phyloP scores from a whole-genome alignment of 2,888 invertebrate species.

The Leptinotarsa rubiginosa region DNA sequence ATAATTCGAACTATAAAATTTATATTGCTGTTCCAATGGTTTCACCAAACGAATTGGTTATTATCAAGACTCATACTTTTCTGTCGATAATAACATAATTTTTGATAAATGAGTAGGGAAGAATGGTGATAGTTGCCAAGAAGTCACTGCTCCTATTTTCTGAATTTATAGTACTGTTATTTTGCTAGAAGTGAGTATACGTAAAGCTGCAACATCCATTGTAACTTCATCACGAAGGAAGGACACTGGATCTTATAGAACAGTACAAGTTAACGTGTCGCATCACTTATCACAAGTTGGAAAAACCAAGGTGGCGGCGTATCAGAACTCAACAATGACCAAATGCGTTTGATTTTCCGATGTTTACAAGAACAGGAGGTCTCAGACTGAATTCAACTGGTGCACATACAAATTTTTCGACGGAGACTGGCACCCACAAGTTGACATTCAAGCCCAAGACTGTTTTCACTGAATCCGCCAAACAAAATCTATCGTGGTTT shows the following conservation, averaged over 20 bases:
- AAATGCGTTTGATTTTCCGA: constrained; percentile 70
- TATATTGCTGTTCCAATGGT: too few relatives aligned
- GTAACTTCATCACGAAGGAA: too few relatives aligned
- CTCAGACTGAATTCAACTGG: constrained; percentile 75
- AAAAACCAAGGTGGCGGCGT: constrained; percentile 67
- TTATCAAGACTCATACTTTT: too few relatives aligned
- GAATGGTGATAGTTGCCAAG: too few relatives aligned
- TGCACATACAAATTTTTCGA: constrained; percentile 79
- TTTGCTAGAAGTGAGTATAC: too few relatives aligned
- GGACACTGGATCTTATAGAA: constrained; percentile 73
- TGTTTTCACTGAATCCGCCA: constrained; percentile 81
- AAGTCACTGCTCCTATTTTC: too few relatives aligned
- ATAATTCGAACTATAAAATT: too few relatives aligned
- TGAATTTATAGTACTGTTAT: too few relatives aligned
- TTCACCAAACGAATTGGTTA: too few relatives aligned
- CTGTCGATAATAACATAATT: too few relatives aligned
- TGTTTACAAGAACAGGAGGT: constrained; percentile 79
- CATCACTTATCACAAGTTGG: constrained; percentile 68
- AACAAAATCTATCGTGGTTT: constrained; percentile 76
- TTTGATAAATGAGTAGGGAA: too few relatives aligned
- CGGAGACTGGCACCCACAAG: constrained; percentile 77
- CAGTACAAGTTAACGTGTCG: constrained; percentile 69
- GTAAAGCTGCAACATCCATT: too few relatives aligned
- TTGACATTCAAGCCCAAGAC: constrained; percentile 79
- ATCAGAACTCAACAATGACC: constrained; percentile 67